A percentile compares a stretch with the other conserved stretches of the same genome.
These are phyloP conservation scores for Dione vanillae DNA, from an alignment of 2,888 invertebrate species.

Conservation along the genomic window DNA sequence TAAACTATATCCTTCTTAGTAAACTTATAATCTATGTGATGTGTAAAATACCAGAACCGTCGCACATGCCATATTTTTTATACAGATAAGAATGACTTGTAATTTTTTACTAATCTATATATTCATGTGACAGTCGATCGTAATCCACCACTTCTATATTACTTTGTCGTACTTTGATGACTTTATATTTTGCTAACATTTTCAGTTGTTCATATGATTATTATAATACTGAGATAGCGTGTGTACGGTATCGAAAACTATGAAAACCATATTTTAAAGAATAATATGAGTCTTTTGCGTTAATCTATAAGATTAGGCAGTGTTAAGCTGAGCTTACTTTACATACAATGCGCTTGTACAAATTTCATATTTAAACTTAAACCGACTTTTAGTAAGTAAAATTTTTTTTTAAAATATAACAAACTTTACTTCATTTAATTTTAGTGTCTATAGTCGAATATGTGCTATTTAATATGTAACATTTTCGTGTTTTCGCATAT, in stretches of 20 bases:
- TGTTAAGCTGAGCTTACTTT: neutral
- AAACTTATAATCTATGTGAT: neutral
- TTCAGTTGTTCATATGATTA: neutral
- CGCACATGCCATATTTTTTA: neutral
- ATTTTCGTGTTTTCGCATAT: too few species aligned
- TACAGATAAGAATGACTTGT: neutral
- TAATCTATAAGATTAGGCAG: neutral
- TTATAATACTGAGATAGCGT: neutral
- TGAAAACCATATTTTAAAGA: neutral
- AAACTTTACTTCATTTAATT: too few species aligned
- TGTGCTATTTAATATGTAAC: too few species aligned
- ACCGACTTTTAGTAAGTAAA: conserved; percentile 12
- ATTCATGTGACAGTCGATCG: neutral
- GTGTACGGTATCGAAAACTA: neutral
- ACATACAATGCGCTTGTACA: neutral
- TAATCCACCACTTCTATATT: conserved; percentile 10
- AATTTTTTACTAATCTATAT: neutral
- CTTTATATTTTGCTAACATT: neutral
- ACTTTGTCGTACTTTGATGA: neutral
- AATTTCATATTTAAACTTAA: conserved; percentile 11
- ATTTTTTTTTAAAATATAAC: too few species aligned
- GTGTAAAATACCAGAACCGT: neutral
- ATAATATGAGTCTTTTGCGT: neutral
- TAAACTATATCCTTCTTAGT: neutral
- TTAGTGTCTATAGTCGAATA: too few species aligned